Base-by-base conservation (phyloP, 2,113 vertebrate species). In the Phalacrocorax aristotelis region DNA sequence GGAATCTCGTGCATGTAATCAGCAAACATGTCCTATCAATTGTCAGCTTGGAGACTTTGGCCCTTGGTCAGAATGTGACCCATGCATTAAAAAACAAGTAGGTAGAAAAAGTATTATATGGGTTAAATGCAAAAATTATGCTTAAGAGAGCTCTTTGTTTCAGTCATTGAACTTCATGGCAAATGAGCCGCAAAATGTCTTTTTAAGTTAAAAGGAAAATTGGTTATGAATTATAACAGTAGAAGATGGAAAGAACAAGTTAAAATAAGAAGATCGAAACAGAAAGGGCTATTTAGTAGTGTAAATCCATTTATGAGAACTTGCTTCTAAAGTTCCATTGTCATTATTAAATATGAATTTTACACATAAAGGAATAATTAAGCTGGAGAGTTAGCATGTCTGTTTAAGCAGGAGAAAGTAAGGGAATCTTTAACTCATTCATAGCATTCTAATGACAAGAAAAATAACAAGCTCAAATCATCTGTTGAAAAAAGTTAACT, bases 21-120 rank as follows among this genome's bases (percentile, higher is more conserved):
- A 98, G 75, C 98, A 99, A 76, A 70, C 65, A 1, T 99, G 99
- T 95, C 98, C 98, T 27, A 98, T 99, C 93, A 98, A 99, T 97
- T 99, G 99, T 83, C 90, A 57, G 49, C 97, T 99, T 82, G 98
- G 98, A 51, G 98, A 99, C 46, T 99, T 98, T 32, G 98, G 98
- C 38, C 93, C 95, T 2, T 99, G 99, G 99, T 99, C 99, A 17
- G 98, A 98, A 36, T 99, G 99, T 93, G 99, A 99, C 4, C 98
- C 99, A 8, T 99, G 99, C 72, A 78, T 98, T 95, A 97, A 97
- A 96, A 99, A 99, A 97, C 98, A 98, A 97, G 99, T 99, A 97
- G 83, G 97, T 91, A 9, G 32, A 95, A 87, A 83, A 51, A 23
- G 2, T 40, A 20, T 70, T 62, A 11, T 51, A 12, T 58, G 52